Evolutionary conservation across 2,113 vertebrate genomes (phyloP).

Genomic region (Panurus biarmicus): DNA sequence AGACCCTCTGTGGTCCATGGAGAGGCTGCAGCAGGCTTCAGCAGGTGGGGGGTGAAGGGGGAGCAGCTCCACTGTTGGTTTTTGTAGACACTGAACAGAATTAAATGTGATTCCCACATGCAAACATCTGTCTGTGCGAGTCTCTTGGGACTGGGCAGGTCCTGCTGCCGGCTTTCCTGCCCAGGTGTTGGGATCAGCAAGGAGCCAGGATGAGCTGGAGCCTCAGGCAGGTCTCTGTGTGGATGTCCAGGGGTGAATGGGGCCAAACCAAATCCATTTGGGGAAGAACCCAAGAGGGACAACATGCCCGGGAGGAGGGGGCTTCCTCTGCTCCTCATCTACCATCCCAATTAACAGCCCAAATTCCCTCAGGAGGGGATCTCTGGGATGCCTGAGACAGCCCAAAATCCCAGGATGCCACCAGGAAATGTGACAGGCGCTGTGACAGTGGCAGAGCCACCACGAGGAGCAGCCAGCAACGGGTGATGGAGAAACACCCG

Average conservation of each 20-base stretch:
- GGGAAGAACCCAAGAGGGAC: background rate
- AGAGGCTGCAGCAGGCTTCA: background rate
- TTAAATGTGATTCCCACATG: background rate
- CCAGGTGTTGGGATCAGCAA: background rate
- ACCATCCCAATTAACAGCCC: background rate
- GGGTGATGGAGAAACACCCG: background rate
- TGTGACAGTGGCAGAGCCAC: background rate
- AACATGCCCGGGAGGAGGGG: accelerated
- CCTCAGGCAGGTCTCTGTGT: accelerated
- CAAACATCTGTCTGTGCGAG: background rate
- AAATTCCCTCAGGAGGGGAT: background rate
- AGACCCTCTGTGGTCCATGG: accelerated
- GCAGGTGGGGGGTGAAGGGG: background rate
- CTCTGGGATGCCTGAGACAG: background rate
- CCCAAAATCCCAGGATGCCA: background rate
- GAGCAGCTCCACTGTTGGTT: background rate
- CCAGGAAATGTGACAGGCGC: accelerated
- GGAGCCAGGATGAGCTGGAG: background rate
- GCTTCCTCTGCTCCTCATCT: background rate
- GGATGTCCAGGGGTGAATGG: background rate
- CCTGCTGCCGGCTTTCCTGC: background rate
- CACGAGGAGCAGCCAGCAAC: accelerated
- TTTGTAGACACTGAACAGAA: background rate
- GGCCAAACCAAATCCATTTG: accelerated
- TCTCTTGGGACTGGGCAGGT: background rate